These are phyloP conservation scores for Dexiosoma caninum DNA, from an alignment of 2,888 invertebrate species.

Conservation along the genomic window DNA sequence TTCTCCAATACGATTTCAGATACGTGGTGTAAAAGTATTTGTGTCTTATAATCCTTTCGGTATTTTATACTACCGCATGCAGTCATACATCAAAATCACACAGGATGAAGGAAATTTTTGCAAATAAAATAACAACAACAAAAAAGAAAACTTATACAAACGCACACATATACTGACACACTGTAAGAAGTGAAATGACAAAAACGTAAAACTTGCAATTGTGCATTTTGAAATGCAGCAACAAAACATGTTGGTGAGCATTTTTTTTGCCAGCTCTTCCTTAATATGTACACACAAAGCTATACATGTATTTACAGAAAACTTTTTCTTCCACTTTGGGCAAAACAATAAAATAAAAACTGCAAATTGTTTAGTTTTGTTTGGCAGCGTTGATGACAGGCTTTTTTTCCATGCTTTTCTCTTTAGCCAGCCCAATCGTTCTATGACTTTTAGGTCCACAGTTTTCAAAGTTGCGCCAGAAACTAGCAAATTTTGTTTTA, in stretches of 20 bases:
- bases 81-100: constrained; percentile 64
- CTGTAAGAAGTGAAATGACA: constrained; percentile 13
- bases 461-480: constrained; percentile 46
- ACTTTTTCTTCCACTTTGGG: constrained; percentile 11
- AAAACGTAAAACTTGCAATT: constrained; percentile 43
- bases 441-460: neutral
- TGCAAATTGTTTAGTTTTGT: constrained; percentile 17
- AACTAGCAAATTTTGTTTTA: neutral
- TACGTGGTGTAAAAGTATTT: constrained; percentile 13
- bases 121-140: too few relatives aligned
- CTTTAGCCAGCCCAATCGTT: constrained; percentile 11
- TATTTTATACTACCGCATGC: constrained; percentile 54
- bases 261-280: neutral
- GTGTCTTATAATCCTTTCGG: constrained; percentile 51
- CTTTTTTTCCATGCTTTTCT: neutral
- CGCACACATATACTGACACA: neutral
- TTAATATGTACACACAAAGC: neutral
- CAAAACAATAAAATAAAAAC: constrained; percentile 12
- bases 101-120: constrained; percentile 52
- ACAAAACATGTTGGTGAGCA: constrained; percentile 25
- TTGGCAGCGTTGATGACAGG: constrained; percentile 52
- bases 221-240: constrained; percentile 55
- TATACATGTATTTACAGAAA: neutral
- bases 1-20: neutral
- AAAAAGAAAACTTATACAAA: constrained; percentile 12